Percentiles rank a stretch among this genome's conserved stretches.
Conservation (phyloP, 2,888 invertebrate genomes). For the Lottia gigantea region DNA sequence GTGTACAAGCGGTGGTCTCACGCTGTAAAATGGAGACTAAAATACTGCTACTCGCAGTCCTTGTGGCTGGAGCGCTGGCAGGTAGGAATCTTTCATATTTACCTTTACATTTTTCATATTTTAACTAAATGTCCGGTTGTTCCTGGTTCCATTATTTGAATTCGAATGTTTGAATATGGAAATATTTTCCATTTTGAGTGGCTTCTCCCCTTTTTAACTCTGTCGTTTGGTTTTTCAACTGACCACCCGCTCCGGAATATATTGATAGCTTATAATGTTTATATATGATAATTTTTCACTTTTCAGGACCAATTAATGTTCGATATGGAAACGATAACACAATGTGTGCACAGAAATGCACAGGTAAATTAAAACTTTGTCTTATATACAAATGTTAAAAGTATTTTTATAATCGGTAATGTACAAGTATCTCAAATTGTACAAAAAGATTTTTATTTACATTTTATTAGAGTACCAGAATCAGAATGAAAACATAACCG, state of each 20-base stretch:
- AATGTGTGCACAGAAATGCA: conserved; percentile 26
- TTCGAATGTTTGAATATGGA: too few species aligned
- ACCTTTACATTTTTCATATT: background rate
- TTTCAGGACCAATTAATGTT: conserved; percentile 19
- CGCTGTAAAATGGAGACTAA: conserved; percentile 1
- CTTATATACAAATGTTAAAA: background rate
- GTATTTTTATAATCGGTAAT: background rate
- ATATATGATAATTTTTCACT: too few species aligned
- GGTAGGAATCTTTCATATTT: background rate
- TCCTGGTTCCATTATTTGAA: too few species aligned
- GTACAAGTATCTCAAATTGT: background rate
- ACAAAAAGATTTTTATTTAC: background rate
- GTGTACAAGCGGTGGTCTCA: background rate
- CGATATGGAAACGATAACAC: conserved; percentile 9
- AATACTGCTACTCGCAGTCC: conserved; percentile 12
- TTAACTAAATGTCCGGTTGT: too few species aligned
- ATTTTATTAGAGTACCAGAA: too few species aligned
- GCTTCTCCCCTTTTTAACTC: too few species aligned
- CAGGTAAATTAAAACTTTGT: conserved; percentile 20
- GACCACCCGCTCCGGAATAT: too few species aligned
- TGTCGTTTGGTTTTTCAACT: too few species aligned
- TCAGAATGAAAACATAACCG: too few species aligned
- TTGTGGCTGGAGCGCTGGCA: conserved; percentile 18
- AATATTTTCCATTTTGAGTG: too few species aligned
- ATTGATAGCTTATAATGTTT: too few species aligned